Conservation (phyloP, 1,140 invertebrate genomes). For the Orchestia grillus region DNA sequence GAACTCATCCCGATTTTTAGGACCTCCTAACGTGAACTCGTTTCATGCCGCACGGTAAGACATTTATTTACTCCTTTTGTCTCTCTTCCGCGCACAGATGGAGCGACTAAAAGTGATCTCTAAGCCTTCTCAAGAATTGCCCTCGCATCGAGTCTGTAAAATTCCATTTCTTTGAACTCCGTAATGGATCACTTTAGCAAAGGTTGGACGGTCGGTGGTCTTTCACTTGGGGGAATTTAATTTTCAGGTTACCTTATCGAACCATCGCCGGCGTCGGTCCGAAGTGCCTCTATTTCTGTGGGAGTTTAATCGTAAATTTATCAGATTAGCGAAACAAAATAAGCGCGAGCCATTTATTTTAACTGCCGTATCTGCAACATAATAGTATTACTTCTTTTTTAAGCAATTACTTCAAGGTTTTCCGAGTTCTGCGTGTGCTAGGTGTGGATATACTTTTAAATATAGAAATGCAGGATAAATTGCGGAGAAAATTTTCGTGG, state of each 20-base stretch:
- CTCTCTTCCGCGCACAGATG: not conserved
- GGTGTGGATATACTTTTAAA: not conserved
- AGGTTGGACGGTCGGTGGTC: slow-evolving; percentile 44
- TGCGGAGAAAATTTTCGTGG: not conserved
- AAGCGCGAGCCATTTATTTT: not conserved
- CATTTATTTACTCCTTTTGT: not conserved
- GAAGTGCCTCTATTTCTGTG: slow-evolving; percentile 24
- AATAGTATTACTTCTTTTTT: not conserved
- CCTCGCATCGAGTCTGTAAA: slow-evolving; percentile 18
- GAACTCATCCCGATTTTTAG: too few species aligned
- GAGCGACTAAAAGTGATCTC: not conserved
- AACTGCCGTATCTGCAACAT: not conserved
- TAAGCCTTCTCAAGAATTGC: not conserved
- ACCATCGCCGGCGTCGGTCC: slow-evolving; percentile 19
- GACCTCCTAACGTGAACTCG: too few species aligned
- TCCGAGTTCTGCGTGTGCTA: not conserved
- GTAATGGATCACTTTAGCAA: slow-evolving; percentile 56
- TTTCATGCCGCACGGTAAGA: too few species aligned
- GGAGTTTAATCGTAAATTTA: slow-evolving; percentile 16
- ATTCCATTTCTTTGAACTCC: slow-evolving; percentile 9
- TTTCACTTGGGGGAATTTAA: slow-evolving; percentile 38
- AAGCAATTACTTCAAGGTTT: not conserved
- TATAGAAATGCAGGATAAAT: not conserved
- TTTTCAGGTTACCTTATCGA: slow-evolving; percentile 26
- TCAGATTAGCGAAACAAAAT: slow-evolving; percentile 30